phyloP scores from a whole-genome alignment of 2,797 vertebrate species.

The Acanthurus lineatus region DNA sequence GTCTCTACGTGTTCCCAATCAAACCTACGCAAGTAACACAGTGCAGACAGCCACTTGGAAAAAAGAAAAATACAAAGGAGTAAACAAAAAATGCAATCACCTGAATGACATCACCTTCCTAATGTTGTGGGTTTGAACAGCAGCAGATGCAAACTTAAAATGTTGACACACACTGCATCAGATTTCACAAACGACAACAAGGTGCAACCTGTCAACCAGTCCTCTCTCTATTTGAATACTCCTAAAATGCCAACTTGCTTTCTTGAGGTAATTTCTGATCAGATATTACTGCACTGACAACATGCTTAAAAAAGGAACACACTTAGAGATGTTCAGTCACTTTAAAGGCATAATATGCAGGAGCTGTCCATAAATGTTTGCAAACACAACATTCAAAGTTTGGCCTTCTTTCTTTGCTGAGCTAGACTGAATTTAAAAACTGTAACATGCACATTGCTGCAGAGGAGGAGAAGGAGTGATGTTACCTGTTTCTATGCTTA shows the following conservation, averaged over 20 bases:
- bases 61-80: slow-evolving; percentile 28
- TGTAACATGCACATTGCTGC: too few species aligned
- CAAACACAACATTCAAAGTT: too few species aligned
- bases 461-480: too few species aligned
- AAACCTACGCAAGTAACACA: slow-evolving; percentile 42
- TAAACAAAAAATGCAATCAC: slow-evolving; percentile 34
- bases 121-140: slow-evolving; percentile 42
- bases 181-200: slow-evolving; percentile 72
- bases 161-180: slow-evolving; percentile 66
- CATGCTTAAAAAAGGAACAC: slow-evolving; percentile 11
- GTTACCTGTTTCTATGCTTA: too few species aligned
- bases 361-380: too few species aligned
- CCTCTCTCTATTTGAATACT: slow-evolving; percentile 73
- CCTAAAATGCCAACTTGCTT: slow-evolving; percentile 69
- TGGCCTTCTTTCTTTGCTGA: too few species aligned
- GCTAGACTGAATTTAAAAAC: too few species aligned
- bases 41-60: slow-evolving; percentile 54
- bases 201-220: slow-evolving; percentile 54
- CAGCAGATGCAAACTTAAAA: slow-evolving; percentile 77
- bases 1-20: slow-evolving; percentile 37
- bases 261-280: slow-evolving; percentile 78
- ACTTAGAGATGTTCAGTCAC: not conserved
- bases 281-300: not conserved
- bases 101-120: slow-evolving; percentile 30
- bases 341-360: not conserved